Base-by-base conservation (phyloP, 2,113 vertebrate species). In the Psephotus haematonotus region DNA sequence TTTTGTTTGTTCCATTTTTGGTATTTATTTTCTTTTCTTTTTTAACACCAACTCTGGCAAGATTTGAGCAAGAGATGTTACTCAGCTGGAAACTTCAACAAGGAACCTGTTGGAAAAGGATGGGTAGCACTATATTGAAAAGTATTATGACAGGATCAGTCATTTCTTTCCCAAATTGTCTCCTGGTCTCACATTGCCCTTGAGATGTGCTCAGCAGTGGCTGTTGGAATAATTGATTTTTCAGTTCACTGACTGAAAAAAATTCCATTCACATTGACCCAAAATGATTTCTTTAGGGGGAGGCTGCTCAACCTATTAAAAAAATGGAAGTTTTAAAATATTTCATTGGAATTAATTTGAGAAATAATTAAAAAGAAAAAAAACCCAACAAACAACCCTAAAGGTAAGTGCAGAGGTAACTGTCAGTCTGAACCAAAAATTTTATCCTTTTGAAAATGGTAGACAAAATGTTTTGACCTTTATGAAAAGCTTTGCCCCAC, bases 211-310 rank as follows among this genome's bases (percentile, higher is more conserved):
- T 55, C 47, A 80, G 92, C 83, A 91, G 50, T 68, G 46, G 13
- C 83, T 88, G 72, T 91, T 81, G 72, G 43, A 92, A 86, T 95
- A 95, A 95, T 91, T 92, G 93, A 91, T 96, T 97, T 96, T 93
- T 95, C 95, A 93, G 91, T 92, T 93, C 93, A 93, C 83, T 95
- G 94, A 60, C 83, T 84, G 94, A 96, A 96, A 95, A 90, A 95
- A 89, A 69, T 87, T 93, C 80, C 76, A 70, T 88, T 83, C 91
- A 90, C 77, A 75, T 60, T 94, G 94, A 94, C 86, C 76, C 10
- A 3, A 86, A 93, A 88, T 88, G 22, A 88, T 95, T 95, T 92
- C 50, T 80, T 86, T 62, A 14, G 6, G 19, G 82, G 50, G 6
- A 59, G 1, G 0, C 68, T 96, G 14, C 23, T 95, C 37, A 71